These are phyloP conservation scores for Macrosteles quadrilineatus DNA, from an alignment of 1,140 invertebrate genomes.

Conservation along the genomic window DNA sequence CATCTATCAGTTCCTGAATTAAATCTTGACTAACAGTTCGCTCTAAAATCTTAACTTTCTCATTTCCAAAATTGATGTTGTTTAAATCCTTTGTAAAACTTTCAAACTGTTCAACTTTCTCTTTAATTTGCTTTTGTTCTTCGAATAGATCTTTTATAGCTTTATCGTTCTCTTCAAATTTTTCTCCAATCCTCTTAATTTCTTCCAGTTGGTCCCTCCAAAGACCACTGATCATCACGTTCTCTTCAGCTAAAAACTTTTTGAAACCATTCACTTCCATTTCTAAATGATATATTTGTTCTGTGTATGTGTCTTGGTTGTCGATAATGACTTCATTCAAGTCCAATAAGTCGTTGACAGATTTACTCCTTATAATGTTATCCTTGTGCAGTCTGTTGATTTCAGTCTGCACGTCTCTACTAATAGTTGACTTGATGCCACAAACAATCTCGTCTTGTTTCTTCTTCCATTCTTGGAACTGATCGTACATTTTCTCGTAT, in stretches of 20 bases:
- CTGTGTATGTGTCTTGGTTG: conserved; percentile 50
- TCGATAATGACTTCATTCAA: conserved; percentile 49
- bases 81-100: conserved; percentile 44
- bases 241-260: conserved; percentile 52
- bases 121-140: conserved; percentile 38
- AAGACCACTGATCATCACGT: conserved; percentile 44
- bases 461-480: conserved; percentile 19
- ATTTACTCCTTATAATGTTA: conserved; percentile 43
- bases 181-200: conserved; percentile 48
- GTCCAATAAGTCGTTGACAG: conserved; percentile 49
- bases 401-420: conserved; percentile 7
- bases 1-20: conserved; percentile 11
- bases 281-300: conserved; percentile 59
- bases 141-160: conserved; percentile 27
- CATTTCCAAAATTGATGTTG: conserved; percentile 4
- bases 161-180: conserved; percentile 47
- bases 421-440: background rate
- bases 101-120: conserved; percentile 41
- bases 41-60: conserved; percentile 1
- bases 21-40: conserved; percentile 2
- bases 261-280: conserved; percentile 65
- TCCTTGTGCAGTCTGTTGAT: conserved; percentile 28
- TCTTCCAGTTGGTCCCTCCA: conserved; percentile 48
- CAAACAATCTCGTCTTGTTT: conserved; percentile 1
- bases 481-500: conserved; percentile 20